These are phyloP conservation scores for Alauda arvensis DNA, from an alignment of 2,797 vertebrate genomes.

Conservation along the genomic window DNA sequence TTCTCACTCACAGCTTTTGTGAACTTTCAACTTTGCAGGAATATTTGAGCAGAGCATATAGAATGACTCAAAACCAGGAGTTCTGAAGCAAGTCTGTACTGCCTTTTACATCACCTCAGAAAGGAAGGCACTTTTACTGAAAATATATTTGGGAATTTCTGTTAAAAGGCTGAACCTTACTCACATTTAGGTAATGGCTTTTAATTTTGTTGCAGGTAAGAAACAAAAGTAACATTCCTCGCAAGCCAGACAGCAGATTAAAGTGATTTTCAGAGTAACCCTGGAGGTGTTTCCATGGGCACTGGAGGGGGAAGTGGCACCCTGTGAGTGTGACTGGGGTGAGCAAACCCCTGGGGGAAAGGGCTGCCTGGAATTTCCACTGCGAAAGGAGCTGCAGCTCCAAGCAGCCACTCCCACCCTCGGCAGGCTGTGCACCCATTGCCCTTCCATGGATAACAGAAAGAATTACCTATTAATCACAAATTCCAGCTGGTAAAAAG, in stretches of 20 bases:
- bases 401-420: accelerated
- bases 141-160: background rate
- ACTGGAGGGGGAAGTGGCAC: background rate
- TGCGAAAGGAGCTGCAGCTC: background rate
- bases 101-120: background rate
- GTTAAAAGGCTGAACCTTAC: background rate
- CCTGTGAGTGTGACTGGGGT: background rate
- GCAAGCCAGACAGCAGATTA: background rate
- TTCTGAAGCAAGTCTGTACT: background rate
- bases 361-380: background rate
- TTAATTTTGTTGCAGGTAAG: background rate
- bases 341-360: background rate
- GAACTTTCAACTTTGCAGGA: background rate
- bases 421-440: background rate
- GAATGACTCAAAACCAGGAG: background rate
- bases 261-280: background rate
- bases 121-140: background rate
- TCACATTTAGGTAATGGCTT: background rate
- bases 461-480: background rate
- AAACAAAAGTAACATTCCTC: background rate
- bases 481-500: background rate
- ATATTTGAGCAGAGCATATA: background rate
- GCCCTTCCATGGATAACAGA: background rate
- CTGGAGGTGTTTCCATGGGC: background rate
- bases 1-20: background rate